Conservation (phyloP, 2,888 invertebrate species). For the Sinopyrophorus schimmeli region DNA sequence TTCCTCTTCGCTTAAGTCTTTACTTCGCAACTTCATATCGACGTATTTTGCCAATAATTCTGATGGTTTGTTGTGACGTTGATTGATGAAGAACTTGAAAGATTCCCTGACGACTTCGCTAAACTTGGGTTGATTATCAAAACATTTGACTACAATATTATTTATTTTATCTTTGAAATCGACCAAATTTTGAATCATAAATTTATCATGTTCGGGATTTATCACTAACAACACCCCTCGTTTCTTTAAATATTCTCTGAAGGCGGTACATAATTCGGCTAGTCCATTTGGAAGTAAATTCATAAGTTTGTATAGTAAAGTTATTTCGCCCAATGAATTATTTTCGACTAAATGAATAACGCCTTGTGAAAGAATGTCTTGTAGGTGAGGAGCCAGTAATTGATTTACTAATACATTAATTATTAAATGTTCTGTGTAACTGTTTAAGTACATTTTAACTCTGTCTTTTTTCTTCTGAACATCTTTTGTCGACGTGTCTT, state of each 20-base stretch:
- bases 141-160: slow-evolving; percentile 83
- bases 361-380: slow-evolving; percentile 85
- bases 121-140: slow-evolving; percentile 88
- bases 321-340: slow-evolving; percentile 80
- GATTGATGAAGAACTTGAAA: slow-evolving; percentile 96
- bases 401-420: slow-evolving; percentile 88
- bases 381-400: slow-evolving; percentile 84
- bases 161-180: slow-evolving; percentile 97
- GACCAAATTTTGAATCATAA: slow-evolving; percentile 89
- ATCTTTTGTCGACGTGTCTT: slow-evolving; percentile 85
- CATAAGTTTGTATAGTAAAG: slow-evolving; percentile 84
- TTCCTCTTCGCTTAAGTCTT: slow-evolving; percentile 95
- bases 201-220: slow-evolving; percentile 92
- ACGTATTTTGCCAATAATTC: slow-evolving; percentile 98
- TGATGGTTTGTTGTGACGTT: slow-evolving; percentile 94
- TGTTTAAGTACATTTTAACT: slow-evolving; percentile 85
- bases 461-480: slow-evolving; percentile 90
- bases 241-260: slow-evolving; percentile 91
- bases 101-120: slow-evolving; percentile 89
- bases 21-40: slow-evolving; percentile 89
- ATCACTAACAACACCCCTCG: slow-evolving; percentile 91
- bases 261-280: slow-evolving; percentile 79
- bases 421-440: slow-evolving; percentile 81
- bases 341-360: slow-evolving; percentile 85
- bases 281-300: slow-evolving; percentile 86